These are phyloP conservation scores for Acrobasis consociella DNA, from an alignment of 2,888 invertebrate species.

Conservation along the genomic window DNA sequence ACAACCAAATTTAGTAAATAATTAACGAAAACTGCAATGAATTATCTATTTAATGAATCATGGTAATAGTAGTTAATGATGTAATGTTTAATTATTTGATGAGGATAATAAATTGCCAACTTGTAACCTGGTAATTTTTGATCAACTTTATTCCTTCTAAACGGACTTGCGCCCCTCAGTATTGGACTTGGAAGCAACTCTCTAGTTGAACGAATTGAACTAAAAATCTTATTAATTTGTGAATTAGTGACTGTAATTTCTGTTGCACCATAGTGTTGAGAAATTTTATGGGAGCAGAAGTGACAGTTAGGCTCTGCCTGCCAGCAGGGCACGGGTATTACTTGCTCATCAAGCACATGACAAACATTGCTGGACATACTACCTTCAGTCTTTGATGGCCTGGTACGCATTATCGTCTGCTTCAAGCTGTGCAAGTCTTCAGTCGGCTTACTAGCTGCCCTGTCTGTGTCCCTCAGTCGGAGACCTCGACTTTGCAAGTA, in stretches of 20 bases:
- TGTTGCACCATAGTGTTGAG: conserved; percentile 33
- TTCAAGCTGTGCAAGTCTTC: conserved; percentile 64
- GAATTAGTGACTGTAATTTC: conserved; percentile 46
- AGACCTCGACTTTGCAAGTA: conserved; percentile 68
- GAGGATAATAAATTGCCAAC: conserved; percentile 7
- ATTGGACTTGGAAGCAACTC: conserved; percentile 46
- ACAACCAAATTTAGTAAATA: neutral
- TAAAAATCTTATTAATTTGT: conserved; percentile 49
- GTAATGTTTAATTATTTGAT: neutral
- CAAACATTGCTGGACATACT: conserved; percentile 54
- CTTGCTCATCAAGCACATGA: conserved; percentile 66
- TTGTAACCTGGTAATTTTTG: conserved; percentile 34
- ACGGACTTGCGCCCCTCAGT: conserved; percentile 46
- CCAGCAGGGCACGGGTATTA: conserved; percentile 69
- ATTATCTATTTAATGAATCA: neutral
- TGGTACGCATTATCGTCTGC: conserved; percentile 62
- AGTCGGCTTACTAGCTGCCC: conserved; percentile 42
- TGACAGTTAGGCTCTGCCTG: conserved; percentile 51
- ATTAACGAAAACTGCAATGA: neutral
- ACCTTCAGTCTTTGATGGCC: conserved; percentile 63
- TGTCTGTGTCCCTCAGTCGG: conserved; percentile 56
- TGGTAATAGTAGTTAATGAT: neutral
- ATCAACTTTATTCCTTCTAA: conserved; percentile 46
- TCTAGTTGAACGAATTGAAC: conserved; percentile 41
- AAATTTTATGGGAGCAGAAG: conserved; percentile 39